These are phyloP conservation scores for Carlito syrichta DNA, from an alignment of 2,113 vertebrate species.

Conservation along the genomic window DNA sequence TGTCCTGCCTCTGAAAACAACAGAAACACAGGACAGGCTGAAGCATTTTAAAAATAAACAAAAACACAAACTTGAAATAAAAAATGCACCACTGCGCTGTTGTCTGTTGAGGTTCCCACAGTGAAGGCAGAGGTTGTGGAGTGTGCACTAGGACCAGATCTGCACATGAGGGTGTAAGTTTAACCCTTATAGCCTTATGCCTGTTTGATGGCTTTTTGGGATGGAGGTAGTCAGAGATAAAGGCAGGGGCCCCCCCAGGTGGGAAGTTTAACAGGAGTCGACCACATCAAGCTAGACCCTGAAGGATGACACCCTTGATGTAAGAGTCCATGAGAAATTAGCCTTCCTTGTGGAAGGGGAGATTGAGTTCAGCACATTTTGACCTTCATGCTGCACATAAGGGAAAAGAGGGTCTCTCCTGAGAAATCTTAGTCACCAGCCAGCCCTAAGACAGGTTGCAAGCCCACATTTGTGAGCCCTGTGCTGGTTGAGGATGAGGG, in stretches of 20 bases:
- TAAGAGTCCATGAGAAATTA: not conserved
- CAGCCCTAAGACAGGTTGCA: not conserved
- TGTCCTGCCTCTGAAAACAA: not conserved
- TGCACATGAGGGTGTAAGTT: not conserved
- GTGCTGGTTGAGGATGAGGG: not conserved
- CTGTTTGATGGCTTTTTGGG: not conserved
- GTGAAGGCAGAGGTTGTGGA: not conserved
- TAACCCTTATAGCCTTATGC: not conserved
- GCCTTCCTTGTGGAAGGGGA: not conserved
- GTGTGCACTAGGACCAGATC: not conserved
- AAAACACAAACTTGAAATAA: not conserved
- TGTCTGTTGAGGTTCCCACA: not conserved
- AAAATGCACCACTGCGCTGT: not conserved
- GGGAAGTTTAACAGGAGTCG: not conserved
- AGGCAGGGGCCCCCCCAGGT: not conserved
- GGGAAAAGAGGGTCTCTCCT: not conserved
- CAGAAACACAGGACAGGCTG: not conserved
- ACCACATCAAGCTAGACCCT: not conserved
- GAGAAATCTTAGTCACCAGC: not conserved
- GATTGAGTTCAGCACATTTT: not conserved
- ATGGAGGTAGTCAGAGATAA: not conserved
- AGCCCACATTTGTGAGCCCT: not conserved
- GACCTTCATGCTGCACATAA: not conserved
- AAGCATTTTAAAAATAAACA: not conserved
- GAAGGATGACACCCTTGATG: fast-evolving